Base-by-base conservation (phyloP, 2,888 invertebrate genomes). In the Chesias legatella region DNA sequence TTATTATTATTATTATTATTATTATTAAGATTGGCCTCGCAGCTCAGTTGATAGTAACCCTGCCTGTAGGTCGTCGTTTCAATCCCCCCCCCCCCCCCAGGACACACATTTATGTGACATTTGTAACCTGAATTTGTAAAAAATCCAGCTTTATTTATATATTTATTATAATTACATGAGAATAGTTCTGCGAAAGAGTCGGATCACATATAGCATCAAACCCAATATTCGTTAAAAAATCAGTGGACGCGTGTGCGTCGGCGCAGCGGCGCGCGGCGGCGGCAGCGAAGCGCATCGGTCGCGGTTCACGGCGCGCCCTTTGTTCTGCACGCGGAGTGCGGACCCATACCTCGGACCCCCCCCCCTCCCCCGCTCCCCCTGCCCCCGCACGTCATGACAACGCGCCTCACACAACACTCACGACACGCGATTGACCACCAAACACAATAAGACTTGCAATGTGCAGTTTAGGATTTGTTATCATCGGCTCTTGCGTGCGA, bases 291-390 rank as follows among this genome's bases (percentile, higher is more conserved):
- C 86, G 82, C 70, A 76, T 76, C 86, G 58, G 86, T 77, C 76
- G 73, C 81, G 86, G 86, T 88, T 88, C 86, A 88, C 81, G 81
- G 77, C 73, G 67, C 86, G 86, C 88, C 86, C 86, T 88, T 88
- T 88, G 86, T 88, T 86, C 86, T 79, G 80, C 72, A 72, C 67
- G 74, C 73, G 71, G 35, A 66, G 63, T 69, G 59, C 65, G 67
- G 67, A 63, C 72, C 58, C 67, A 60, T 58, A 62, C 67, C 34
- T 39, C 37, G 33, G 35, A 38, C 49, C 46, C 40, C 7, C 35
- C 11, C 28, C 33, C 8, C 23, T 20, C 13, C 1, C 10, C 37
- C 24, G 28, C 20, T 9, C 28, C 33, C 8, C 23, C 17, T 20
- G 1, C 10, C 37, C 24, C 28, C 20, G 7, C 10, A 31, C 4